Evolutionary conservation across 2,113 vertebrate genomes (phyloP).

Genomic region (Oryzias celebensis): DNA sequence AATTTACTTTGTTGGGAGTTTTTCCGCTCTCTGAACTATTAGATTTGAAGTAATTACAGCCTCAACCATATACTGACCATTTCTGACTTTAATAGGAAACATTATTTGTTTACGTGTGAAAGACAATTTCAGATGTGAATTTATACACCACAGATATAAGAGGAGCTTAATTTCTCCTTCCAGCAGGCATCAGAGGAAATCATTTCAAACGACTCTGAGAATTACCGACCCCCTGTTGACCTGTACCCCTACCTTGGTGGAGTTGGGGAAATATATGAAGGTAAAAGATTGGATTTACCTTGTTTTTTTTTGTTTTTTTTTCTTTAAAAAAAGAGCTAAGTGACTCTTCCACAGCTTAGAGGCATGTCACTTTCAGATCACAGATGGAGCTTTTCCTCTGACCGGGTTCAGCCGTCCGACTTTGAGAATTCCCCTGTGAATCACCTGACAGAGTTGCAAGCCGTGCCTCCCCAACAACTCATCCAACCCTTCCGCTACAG

Average conservation of each 20-base stretch:
- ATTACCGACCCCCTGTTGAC: constrained; percentile 57
- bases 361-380: constrained; percentile 43
- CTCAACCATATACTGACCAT: no score
- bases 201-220: constrained; percentile 46
- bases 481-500: constrained; percentile 53
- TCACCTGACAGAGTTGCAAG: constrained; percentile 65
- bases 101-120: neutral
- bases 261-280: constrained; percentile 65
- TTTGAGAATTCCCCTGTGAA: constrained; percentile 56
- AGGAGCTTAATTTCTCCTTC: neutral
- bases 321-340: neutral
- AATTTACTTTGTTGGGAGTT: neutral
- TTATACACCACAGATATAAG: neutral
- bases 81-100: no score
- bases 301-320: neutral
- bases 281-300: constrained; percentile 34
- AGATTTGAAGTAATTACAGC: no score
- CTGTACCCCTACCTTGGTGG: constrained; percentile 60
- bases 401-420: constrained; percentile 50
- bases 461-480: constrained; percentile 62
- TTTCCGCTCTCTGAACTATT: neutral
- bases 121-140: neutral
- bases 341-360: neutral
- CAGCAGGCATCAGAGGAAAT: constrained; percentile 54
- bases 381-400: constrained; percentile 59